Evolutionary conservation across 2,888 invertebrate genomes (phyloP).

Genomic region (Sialis fuliginosa): DNA sequence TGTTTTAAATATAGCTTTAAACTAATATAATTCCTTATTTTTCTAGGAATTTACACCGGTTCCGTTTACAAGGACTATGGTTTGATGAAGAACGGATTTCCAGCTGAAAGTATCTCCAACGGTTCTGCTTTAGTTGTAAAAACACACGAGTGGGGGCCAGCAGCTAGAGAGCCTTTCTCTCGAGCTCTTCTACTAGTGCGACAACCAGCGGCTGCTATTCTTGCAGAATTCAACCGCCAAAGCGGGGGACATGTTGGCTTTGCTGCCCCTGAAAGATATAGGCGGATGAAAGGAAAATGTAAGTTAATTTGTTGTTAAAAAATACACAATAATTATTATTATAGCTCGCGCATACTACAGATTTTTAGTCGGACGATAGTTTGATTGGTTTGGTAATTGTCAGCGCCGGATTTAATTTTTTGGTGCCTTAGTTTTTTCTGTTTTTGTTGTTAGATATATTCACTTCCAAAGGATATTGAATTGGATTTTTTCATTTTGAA

Average conservation of each 20-base stretch:
- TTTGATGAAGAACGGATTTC: conserved; percentile 58
- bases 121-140: conserved; percentile 63
- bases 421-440: no score
- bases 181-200: conserved; percentile 54
- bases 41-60: conserved; percentile 52
- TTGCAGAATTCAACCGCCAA: conserved; percentile 65
- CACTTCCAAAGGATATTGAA: no score
- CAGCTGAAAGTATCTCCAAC: conserved; percentile 58
- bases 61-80: conserved; percentile 71
- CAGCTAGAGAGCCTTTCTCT: conserved; percentile 36
- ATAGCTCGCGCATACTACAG: neutral
- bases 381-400: neutral
- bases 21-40: no score
- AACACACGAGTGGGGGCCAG: conserved; percentile 56
- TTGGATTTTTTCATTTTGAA: no score
- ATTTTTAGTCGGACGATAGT: neutral
- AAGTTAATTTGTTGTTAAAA: conserved; percentile 16
- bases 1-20: no score
- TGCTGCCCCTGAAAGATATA: conserved; percentile 48
- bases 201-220: conserved; percentile 51
- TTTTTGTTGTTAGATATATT: no score
- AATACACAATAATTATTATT: neutral
- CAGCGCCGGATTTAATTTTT: no score
- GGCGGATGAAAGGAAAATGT: conserved; percentile 42
- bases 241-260: conserved; percentile 68